Evolutionary conservation across 2,888 invertebrate genomes (phyloP), one percentile per base, ranked within the genome.

Genomic region (Orthonychiurus folsomi): DNA sequence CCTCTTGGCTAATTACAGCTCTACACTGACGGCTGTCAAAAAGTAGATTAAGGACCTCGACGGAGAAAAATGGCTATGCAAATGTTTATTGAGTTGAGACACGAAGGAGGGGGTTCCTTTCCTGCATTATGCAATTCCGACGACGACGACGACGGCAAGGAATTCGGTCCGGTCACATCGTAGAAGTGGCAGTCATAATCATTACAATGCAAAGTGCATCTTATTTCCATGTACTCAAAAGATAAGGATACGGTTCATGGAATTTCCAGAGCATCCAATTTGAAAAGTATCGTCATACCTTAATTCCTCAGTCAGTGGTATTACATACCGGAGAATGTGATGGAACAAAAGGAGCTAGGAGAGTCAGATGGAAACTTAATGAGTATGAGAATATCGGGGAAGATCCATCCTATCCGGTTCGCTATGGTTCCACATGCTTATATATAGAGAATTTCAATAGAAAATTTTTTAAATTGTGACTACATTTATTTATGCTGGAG

Each of bases 181-280:
- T n/a, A n/a, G n/a, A n/a, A n/a, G n/a, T n/a, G n/a, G n/a, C n/a
- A n/a, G 37, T 15, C 37, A 37, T 37, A 37, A 37, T 37, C 37
- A 37, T 37, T 37, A 37, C 5, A 37, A 15, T 9, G 15, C 37
- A 37, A 37, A 37, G 15, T 37, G n/a, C n/a, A n/a, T n/a, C n/a
- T n/a, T n/a, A n/a, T n/a, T n/a, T n/a, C n/a, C n/a, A n/a, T n/a
- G n/a, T n/a, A n/a, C n/a, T n/a, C n/a, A n/a, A 37, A 15, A 15
- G 37, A 37, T 15, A 5, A 5, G 15, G 37, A 37, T 37, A 37
- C 15, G 37, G 37, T 37, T 37, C 37, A 37, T 37, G 5, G 37
- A 37, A 37, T 37, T 37, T 37, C 37, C 37, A 37, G 37, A 37
- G n/a, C n/a, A n/a, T n/a, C 37, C 37, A 37, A 37, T 37, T 37